A percentile compares a stretch with the other conserved stretches of the same genome.
Evolutionary conservation across 2,113 vertebrate species (phyloP).

Genomic region (Vulpes vulpes): DNA sequence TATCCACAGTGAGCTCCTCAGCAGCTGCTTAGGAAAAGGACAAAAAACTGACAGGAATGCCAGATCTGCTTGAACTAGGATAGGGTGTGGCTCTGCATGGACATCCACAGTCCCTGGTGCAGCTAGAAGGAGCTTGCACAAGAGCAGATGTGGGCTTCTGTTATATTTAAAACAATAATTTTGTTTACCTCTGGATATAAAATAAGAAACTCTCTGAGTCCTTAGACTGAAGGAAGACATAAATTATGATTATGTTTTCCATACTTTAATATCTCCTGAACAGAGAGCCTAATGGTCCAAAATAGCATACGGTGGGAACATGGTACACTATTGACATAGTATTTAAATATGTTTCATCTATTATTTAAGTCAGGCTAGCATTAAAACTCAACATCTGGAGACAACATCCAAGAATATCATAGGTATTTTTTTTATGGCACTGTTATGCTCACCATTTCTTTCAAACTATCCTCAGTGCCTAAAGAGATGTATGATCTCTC

Average conservation of each 20-base stretch:
- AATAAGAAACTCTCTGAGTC: slow-evolving; percentile 13
- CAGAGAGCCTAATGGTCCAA: neutral
- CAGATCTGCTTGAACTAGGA: neutral
- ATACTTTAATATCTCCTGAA: neutral
- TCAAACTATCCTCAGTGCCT: neutral
- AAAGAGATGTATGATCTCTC: neutral
- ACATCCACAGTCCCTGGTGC: neutral
- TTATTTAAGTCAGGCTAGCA: slow-evolving; percentile 46
- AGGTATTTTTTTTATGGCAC: neutral
- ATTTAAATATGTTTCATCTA: slow-evolving; percentile 58
- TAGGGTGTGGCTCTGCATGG: neutral
- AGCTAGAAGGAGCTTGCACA: slow-evolving; percentile 1
- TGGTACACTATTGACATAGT: neutral
- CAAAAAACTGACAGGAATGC: neutral
- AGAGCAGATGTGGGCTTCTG: slow-evolving; percentile 31
- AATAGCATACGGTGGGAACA: slow-evolving; percentile 37
- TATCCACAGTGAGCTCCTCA: neutral
- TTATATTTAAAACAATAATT: slow-evolving; percentile 23
- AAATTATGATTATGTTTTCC: slow-evolving; percentile 23
- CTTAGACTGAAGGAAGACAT: neutral
- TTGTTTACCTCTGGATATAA: neutral
- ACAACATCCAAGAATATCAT: neutral
- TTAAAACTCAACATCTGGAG: slow-evolving; percentile 48
- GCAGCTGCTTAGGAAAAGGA: neutral
- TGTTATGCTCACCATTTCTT: neutral